Base-by-base conservation (phyloP, 2,888 invertebrate species). In the Merodon equestris region DNA sequence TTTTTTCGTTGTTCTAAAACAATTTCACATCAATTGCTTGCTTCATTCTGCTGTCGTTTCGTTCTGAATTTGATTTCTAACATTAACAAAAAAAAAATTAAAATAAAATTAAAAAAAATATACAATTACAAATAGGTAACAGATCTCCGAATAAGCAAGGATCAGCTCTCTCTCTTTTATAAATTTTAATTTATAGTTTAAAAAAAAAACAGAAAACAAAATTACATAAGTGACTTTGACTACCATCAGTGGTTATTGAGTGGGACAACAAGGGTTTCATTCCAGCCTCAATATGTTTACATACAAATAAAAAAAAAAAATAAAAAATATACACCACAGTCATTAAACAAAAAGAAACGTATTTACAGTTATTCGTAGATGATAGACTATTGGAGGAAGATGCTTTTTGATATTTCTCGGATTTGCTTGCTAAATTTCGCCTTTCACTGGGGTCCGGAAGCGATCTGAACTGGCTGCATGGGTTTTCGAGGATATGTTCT, bases 61-160 rank as follows among this genome's bases (percentile, higher is more conserved):
- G 7, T 27, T 27, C 7, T 27, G 3, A 27, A 2, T 27, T 27
- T n/a, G n/a, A n/a, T 57, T 50, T 48, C 27, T 53, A 66, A 71
- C 10, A 68, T 75, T 71, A 66, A 64, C 19, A 60, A 61, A 71
- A 56, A 71, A 38, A 75, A 66, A 71, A 70, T 66, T 67, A 54
- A 81, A 64, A 64, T 13, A 71, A 72, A 61, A 57, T 60, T 50
- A 44, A 57, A 42, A 47, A 60, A 74, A 58, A 60, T 56, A 51
- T 57, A 81, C 10, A 40, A 72, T 76, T 81, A 81, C 66, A 81
- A 61, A 76, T 82, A 83, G 82, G 82, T 83, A 83, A 83, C 83
- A 83, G 81, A 82, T 82, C 83, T 83, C 82, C 82, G 81, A 82
- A 63, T 58, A 68, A 83, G 81, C 77, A 76, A 82, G 82, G 82